Base-by-base conservation (phyloP, 2,888 invertebrate species). In the Calliopum simillimum region DNA sequence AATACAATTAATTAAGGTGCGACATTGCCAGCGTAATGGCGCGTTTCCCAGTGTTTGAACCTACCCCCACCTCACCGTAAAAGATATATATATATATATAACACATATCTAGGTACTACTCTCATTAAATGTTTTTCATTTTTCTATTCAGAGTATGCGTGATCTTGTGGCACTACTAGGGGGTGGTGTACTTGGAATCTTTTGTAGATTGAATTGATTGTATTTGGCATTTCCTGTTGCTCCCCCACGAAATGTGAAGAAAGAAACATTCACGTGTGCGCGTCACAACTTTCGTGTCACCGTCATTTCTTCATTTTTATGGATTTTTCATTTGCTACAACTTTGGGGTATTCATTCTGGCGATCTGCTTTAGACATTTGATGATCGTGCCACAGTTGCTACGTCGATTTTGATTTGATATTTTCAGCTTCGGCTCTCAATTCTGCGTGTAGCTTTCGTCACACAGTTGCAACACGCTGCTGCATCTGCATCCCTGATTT, bases 1-100 rank as follows among this genome's bases (percentile, higher is more conserved):
- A 21, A 14, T 47, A 62, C 68, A 73, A 66, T 70, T 66, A 68
- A 62, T 63, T 51, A 70, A 73, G 68, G 65, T 72, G 72, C 65
- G 70, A 70, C 59, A 66, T 65, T 19, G 19, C 44, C 51, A 51
- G 33, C 49, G 63, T 61, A 51, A 55, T 49, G 55, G 61, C 47
- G 53, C 23, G 41, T 43, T 47, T 47, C 47, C 51, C 25, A 49
- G 49, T 59, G 44, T 61, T 55, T 58, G 65, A 70, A 13, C 12
- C n/a, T 3, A 19, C 19, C 21, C 61, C 13, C 12, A 23, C 14
- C 49, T 46, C 51, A n/a, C n/a, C n/a, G n/a, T n/a, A n/a, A n/a
- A n/a, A n/a, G n/a, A n/a, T n/a, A n/a, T n/a, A n/a, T n/a, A n/a
- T n/a, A n/a, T n/a, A n/a, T n/a, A n/a, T n/a, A n/a, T n/a, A n/a